Percentiles rank a stretch among this genome's conserved stretches.
Conservation (phyloP, 2,113 vertebrate genomes). For the Spermophilus dauricus region DNA sequence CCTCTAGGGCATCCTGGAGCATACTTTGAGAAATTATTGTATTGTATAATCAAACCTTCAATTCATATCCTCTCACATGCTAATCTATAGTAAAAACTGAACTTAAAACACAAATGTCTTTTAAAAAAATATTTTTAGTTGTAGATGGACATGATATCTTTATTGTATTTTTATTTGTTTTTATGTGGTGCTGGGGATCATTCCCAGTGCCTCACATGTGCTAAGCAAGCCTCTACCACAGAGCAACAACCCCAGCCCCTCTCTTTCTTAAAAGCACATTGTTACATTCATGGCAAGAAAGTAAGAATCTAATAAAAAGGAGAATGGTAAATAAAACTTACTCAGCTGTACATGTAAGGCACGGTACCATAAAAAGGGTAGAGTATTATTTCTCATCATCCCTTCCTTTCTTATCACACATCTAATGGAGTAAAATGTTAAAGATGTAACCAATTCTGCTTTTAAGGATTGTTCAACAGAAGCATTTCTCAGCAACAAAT, state of each 20-base stretch:
- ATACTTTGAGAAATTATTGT: background rate
- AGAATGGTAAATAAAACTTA: conserved; percentile 19
- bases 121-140: no score
- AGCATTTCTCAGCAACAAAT: conserved; percentile 59
- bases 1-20: background rate
- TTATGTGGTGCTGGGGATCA: no score
- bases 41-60: background rate
- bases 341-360: background rate
- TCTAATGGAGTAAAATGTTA: conserved; percentile 18
- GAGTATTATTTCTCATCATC: background rate
- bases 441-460: conserved; percentile 10
- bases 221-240: no score
- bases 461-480: conserved; percentile 36
- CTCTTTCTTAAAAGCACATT: no score
- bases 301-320: background rate
- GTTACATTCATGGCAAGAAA: conserved; percentile 9
- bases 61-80: background rate
- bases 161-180: no score
- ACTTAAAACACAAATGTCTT: background rate
- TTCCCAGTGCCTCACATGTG: no score
- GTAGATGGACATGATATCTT: no score
- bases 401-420: background rate
- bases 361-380: background rate
- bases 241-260: no score
- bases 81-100: background rate